Percentiles rank a stretch among this genome's conserved stretches.
phyloP scores from a whole-genome alignment of 2,888 invertebrate genomes.

The Ormyrus nitidulus region DNA sequence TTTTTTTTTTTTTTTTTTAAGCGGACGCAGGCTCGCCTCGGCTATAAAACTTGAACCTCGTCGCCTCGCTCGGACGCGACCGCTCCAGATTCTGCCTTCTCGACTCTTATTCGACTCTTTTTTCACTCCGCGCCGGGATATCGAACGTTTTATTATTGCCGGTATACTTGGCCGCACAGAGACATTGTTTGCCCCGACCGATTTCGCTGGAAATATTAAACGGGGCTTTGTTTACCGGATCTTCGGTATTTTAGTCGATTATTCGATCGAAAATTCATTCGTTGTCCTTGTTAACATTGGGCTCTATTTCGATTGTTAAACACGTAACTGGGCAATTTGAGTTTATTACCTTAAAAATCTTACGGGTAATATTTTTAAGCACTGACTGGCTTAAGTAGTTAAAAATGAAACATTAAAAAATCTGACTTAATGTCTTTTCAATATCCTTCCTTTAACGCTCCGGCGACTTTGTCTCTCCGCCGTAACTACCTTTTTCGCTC shows the following conservation, averaged over 20 bases:
- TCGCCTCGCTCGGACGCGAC: neutral
- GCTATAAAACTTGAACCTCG: neutral
- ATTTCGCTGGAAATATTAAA: neutral
- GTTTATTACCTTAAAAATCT: too few relatives aligned
- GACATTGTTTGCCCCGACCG: too few relatives aligned
- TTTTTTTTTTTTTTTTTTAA: neutral
- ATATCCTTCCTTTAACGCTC: constrained; percentile 22
- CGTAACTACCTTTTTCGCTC: constrained; percentile 13
- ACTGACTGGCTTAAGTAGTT: neutral
- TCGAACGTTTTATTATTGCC: too few relatives aligned
- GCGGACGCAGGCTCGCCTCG: neutral
- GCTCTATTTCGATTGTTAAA: too few relatives aligned
- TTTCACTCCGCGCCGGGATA: neutral
- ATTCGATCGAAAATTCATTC: too few relatives aligned
- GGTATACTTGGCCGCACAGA: too few relatives aligned
- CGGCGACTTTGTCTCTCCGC: constrained; percentile 13
- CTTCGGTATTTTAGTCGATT: neutral
- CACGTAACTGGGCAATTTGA: too few relatives aligned
- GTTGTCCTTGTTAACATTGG: too few relatives aligned
- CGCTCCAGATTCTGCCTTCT: constrained; percentile 7
- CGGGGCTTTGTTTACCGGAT: neutral
- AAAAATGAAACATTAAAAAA: constrained; percentile 3
- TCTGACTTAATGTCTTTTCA: constrained; percentile 27
- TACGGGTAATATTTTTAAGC: too few relatives aligned
- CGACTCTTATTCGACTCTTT: neutral